Percentiles rank a stretch among this genome's conserved stretches.
These are phyloP conservation scores for Cryptotis parvus DNA, from an alignment of 2,113 vertebrate genomes.

Conservation along the genomic window DNA sequence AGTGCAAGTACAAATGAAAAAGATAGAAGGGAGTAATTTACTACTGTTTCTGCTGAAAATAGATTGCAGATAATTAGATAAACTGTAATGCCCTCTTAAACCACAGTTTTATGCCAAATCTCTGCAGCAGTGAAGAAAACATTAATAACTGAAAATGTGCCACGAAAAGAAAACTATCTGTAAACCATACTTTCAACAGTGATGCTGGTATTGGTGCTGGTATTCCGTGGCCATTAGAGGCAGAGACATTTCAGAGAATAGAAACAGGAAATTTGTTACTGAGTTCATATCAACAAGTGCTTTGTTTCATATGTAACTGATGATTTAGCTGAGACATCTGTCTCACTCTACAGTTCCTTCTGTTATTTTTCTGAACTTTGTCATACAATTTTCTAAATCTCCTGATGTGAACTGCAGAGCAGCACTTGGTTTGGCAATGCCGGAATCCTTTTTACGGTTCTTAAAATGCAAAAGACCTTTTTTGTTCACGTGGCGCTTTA, in stretches of 20 bases:
- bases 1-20: neutral
- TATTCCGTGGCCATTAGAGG: neutral
- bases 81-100: neutral
- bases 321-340: neutral
- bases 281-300: conserved; percentile 31
- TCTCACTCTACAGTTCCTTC: neutral
- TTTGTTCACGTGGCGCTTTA: neutral
- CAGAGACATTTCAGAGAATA: neutral
- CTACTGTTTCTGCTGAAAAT: neutral
- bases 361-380: neutral
- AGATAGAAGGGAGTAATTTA: neutral
- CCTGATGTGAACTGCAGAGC: neutral
- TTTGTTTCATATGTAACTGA: conserved; percentile 18
- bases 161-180: neutral
- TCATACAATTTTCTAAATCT: neutral
- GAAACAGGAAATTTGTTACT: neutral
- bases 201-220: neutral
- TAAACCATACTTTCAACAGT: neutral
- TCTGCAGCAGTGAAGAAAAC: neutral
- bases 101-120: conserved; percentile 17
- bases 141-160: too few species aligned
- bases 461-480: neutral
- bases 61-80: conserved; percentile 1
- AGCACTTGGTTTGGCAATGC: neutral
- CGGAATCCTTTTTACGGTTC: neutral